Evolutionary conservation across 2,797 vertebrate genomes (phyloP), one percentile per base, ranked within the genome.

Genomic region (Triplophysa bombifrons): DNA sequence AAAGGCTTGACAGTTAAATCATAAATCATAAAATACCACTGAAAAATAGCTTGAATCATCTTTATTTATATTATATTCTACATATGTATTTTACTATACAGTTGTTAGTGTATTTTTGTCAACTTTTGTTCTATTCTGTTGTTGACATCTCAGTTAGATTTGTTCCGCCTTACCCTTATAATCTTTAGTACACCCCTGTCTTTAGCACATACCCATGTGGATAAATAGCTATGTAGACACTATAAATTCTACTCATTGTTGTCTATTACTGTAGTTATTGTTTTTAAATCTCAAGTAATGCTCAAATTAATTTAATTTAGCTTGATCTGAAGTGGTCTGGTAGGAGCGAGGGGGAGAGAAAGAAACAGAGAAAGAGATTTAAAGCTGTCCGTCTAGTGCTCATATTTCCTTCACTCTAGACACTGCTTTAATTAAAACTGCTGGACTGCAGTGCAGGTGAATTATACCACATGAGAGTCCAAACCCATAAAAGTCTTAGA

Each of bases 351-450:
- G 13, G 25, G 30, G 16, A 12, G 27, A 66, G 22, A 17, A 19
- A 22, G 10, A 51, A 48, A 64, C 16, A 7, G 58, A 16, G 30
- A 17, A 34, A 34, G 14, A 34, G 27, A 34, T 38, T 65, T 19
- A 41, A 65, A 65, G 34, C 30, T 65, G 63, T 65, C 34, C 34
- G 30, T 38, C 14, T 1, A 16, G 10, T 1, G 46, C 76, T 78
- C 58, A 63, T 71, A 64, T 78, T 71, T 78, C 30, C 58, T 64
- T 71, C 58, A 71, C 60, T 64, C 20, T 6, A 0, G 60, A 30
- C 68, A 71, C 12, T 2, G 51, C 17, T 64, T 65, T 78, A 72
- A 78, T 78, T 78, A 78, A 63, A 72, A 65, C 48, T 0, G 61
- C 60, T 44, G 10, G 7, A 7, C 17, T 48, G 46, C 13, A 48